phyloP scores from a whole-genome alignment of 2,888 invertebrate species.

The Leucozona laternaria region DNA sequence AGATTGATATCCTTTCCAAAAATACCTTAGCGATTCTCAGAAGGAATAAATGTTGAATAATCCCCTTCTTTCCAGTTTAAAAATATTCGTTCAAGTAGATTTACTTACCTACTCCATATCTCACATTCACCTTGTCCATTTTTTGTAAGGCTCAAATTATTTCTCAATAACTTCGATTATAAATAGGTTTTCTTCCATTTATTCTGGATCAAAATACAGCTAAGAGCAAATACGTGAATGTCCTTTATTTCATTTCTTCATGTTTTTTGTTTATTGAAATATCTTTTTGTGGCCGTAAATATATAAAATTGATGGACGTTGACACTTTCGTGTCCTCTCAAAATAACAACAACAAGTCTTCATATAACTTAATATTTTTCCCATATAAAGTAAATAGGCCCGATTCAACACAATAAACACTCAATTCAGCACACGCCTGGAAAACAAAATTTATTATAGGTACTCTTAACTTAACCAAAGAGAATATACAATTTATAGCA shows the following conservation, averaged over 20 bases:
- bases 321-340: not conserved
- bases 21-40: too few species aligned
- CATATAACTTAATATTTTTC: constrained; percentile 2
- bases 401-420: constrained; percentile 8
- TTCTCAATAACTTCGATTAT: too few species aligned
- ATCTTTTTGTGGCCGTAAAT: not conserved
- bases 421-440: constrained; percentile 1
- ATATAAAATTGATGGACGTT: constrained; percentile 9
- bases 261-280: not conserved
- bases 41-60: too few species aligned
- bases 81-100: too few species aligned
- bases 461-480: constrained; percentile 27
- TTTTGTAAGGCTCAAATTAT: too few species aligned
- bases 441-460: constrained; percentile 32
- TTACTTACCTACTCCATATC: too few species aligned
- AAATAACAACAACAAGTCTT: not conserved
- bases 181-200: not conserved
- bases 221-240: not conserved
- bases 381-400: constrained; percentile 11
- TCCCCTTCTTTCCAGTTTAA: too few species aligned
- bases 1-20: too few species aligned
- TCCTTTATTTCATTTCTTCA: not conserved
- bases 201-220: not conserved
- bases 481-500: constrained; percentile 53
- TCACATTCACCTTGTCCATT: too few species aligned